phyloP scores from a whole-genome alignment of 2,113 vertebrate species.

The Xiphophorus couchianus region DNA sequence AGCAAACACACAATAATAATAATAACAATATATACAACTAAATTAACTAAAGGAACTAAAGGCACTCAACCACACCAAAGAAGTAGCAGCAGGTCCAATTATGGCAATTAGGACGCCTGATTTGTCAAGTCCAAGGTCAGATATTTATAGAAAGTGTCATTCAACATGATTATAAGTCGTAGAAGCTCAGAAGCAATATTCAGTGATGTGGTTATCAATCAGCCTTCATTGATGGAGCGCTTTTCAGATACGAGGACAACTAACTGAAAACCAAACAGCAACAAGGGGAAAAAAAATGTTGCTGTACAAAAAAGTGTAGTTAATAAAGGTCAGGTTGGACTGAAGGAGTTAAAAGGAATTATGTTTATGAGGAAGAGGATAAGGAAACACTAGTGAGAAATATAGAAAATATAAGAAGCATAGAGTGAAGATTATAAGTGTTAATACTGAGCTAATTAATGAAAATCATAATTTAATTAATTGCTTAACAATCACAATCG shows the following conservation, averaged over 20 bases:
- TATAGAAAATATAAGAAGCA: too few relatives aligned
- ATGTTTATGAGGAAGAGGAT: neutral
- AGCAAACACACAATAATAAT: too few relatives aligned
- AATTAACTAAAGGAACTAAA: too few relatives aligned
- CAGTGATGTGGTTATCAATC: neutral
- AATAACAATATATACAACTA: too few relatives aligned
- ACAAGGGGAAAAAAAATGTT: rapidly evolving
- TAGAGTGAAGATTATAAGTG: neutral
- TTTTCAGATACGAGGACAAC: too few relatives aligned
- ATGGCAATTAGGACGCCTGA: too few relatives aligned
- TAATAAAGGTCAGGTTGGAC: neutral
- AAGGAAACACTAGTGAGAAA: neutral
- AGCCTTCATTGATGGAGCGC: neutral
- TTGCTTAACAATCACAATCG: neutral
- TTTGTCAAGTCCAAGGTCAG: neutral
- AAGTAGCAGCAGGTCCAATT: too few relatives aligned
- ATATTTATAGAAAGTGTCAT: neutral
- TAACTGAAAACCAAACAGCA: too few relatives aligned
- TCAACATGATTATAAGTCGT: neutral
- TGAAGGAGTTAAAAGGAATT: neutral
- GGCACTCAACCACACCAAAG: too few relatives aligned
- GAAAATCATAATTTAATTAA: neutral
- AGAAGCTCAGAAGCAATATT: neutral
- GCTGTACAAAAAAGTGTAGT: neutral
- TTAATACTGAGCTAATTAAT: neutral